Conservation (phyloP, 1,140 invertebrate species). For the Zaprionus gabonicus region DNA sequence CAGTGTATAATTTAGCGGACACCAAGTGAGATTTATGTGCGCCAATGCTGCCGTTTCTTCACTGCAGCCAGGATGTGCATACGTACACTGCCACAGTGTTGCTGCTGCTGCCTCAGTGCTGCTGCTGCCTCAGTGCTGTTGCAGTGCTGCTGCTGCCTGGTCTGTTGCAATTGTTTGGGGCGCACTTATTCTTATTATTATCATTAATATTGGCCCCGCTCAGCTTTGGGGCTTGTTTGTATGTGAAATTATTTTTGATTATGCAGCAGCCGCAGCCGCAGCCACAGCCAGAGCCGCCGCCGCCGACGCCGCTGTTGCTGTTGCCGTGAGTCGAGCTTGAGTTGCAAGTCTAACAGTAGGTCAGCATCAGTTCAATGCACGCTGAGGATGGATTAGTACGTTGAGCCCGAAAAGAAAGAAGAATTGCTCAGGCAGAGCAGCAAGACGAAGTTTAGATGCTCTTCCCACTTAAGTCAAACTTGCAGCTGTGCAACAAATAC, state of each 20-base stretch:
- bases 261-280: constrained; percentile 62
- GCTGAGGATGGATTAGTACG: constrained; percentile 72
- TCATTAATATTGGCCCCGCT: constrained; percentile 75
- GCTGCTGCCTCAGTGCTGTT: constrained; percentile 32
- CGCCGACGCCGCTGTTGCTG: constrained; percentile 2
- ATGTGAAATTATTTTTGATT: constrained; percentile 83
- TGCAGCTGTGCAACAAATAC: too few relatives aligned
- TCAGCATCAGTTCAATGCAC: constrained; percentile 70
- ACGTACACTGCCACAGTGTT: neutral
- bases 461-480: constrained; percentile 6
- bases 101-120: constrained; percentile 13
- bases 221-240: constrained; percentile 79
- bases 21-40: constrained; percentile 85
- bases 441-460: constrained; percentile 44
- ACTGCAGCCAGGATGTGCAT: constrained; percentile 6
- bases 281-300: constrained; percentile 30
- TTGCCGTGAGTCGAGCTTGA: neutral
- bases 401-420: constrained; percentile 16
- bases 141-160: constrained; percentile 9
- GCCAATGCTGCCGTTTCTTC: constrained; percentile 71
- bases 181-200: constrained; percentile 83
- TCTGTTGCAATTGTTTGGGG: constrained; percentile 69
- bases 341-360: constrained; percentile 65
- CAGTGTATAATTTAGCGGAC: constrained; percentile 84
- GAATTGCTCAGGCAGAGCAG: constrained; percentile 9